A percentile compares a stretch with the other conserved stretches of the same genome.
Conservation (phyloP, 2,113 vertebrate species). For the Piaya cayana region DNA sequence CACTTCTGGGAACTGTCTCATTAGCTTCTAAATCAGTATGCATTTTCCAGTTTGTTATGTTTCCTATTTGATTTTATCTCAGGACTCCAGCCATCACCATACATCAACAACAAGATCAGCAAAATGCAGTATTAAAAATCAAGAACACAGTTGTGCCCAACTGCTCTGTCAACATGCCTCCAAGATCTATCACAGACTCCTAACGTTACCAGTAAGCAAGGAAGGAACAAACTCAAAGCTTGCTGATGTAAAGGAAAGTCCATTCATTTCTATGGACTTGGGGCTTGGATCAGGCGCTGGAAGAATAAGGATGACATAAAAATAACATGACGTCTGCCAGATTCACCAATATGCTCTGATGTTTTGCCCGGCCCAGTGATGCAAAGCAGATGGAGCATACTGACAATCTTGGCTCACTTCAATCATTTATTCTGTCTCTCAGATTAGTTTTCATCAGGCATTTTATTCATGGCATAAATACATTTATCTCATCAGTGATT, state of each 20-base stretch:
- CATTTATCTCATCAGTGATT: constrained; percentile 44
- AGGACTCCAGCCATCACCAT: neutral
- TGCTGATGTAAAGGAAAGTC: constrained; percentile 59
- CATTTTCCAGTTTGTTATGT: neutral
- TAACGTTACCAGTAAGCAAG: neutral
- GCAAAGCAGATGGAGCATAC: constrained; percentile 64
- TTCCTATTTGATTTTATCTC: neutral
- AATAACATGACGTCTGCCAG: constrained; percentile 68
- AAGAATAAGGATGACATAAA: constrained; percentile 69
- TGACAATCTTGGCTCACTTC: constrained; percentile 56
- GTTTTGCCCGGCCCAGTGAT: constrained; percentile 61
- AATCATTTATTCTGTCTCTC: constrained; percentile 12
- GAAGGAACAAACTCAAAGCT: constrained; percentile 11
- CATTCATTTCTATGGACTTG: constrained; percentile 43
- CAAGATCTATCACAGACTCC: neutral
- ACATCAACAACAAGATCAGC: neutral
- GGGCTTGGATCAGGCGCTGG: constrained; percentile 55
- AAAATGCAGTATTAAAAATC: neutral
- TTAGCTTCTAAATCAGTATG: neutral
- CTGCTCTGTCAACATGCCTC: neutral
- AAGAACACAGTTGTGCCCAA: neutral
- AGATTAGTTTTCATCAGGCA: constrained; percentile 24
- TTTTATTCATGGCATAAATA: constrained; percentile 60
- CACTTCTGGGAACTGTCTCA: neutral
- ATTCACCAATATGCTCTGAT: constrained; percentile 69